Base-by-base conservation (phyloP, 2,888 invertebrate species). In the Acrobasis consociella region DNA sequence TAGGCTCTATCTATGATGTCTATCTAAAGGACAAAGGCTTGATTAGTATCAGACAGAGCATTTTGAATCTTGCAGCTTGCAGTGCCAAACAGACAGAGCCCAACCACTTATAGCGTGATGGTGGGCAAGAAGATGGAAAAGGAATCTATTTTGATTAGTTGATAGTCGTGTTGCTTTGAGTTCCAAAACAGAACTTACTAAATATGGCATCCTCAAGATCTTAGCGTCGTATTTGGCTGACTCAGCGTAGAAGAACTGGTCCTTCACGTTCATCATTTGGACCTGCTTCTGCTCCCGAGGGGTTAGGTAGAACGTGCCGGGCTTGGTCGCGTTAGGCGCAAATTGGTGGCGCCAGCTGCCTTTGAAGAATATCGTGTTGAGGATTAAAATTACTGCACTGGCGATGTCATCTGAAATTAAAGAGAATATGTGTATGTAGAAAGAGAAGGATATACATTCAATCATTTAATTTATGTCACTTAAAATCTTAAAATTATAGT, bases 281-380 rank as follows among this genome's bases (percentile, higher is more conserved):
- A 93, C 93, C 1, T 86, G 80, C 55, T 94, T 87, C 62, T 88
- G 87, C 1, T 81, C 73, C 0, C 85, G 82, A 0, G 93, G 86
- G 0, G 91, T 84, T 7, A 93, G 81, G 75, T 94, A 94, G 86
- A 98, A 98, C 8, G 85, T 83, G 0, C 91, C 94, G 0, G 81
- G 69, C 62, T 83, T 89, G 0, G 96, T 96, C 0, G 87, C 85
- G 64, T 94, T 94, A 16, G 93, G 91, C 0, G 94, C 87, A 77
- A 97, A 97, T 72, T 94, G 94, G 66, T 94, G 92, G 0, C 93
- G 89, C 97, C 97, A 97, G 0, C 93, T 89, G 0, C 97, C 97
- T 79, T 97, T 96, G 91, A 97, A 97, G 86, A 95, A 97, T 39
- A 97, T 86, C 0, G 96, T 95, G 83, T 96, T 97, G 39, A 96